Conservation (phyloP, 2,113 vertebrate species). For the Phycodurus eques region DNA sequence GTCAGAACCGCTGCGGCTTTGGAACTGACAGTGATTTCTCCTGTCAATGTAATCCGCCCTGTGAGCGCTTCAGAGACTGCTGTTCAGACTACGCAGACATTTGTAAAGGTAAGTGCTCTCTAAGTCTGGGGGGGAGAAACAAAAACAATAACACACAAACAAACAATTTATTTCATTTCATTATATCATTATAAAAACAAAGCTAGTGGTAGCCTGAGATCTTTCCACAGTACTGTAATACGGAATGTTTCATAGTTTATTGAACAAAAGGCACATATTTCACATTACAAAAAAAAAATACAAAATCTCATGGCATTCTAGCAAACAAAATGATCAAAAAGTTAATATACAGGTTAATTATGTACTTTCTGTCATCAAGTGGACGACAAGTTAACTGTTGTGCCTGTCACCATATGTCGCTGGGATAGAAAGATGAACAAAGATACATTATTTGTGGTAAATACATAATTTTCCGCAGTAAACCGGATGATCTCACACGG, state of each 20-base stretch:
- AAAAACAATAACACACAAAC: neutral
- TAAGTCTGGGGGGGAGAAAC: neutral
- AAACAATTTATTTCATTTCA: too few relatives aligned
- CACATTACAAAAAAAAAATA: neutral
- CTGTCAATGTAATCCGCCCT: conserved; percentile 72
- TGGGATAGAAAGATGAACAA: too few relatives aligned
- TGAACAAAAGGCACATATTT: neutral
- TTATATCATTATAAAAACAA: too few relatives aligned
- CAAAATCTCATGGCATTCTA: neutral
- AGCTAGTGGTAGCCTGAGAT: too few relatives aligned
- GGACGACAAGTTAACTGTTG: neutral
- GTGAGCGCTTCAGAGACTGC: conserved; percentile 64
- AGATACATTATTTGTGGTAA: neutral
- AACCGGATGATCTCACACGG: neutral
- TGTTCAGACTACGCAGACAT: conserved; percentile 62
- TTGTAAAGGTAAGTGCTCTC: conserved; percentile 46
- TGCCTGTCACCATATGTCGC: too few relatives aligned
- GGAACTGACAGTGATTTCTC: conserved; percentile 49
- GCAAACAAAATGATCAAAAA: neutral
- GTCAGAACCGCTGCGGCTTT: conserved; percentile 62
- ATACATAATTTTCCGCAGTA: neutral
- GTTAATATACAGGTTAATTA: too few relatives aligned
- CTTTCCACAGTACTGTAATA: too few relatives aligned
- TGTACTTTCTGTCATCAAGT: neutral
- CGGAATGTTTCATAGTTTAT: neutral